Evolutionary conservation across 2,113 vertebrate species (phyloP).

Genomic region (Oryzias javanicus): DNA sequence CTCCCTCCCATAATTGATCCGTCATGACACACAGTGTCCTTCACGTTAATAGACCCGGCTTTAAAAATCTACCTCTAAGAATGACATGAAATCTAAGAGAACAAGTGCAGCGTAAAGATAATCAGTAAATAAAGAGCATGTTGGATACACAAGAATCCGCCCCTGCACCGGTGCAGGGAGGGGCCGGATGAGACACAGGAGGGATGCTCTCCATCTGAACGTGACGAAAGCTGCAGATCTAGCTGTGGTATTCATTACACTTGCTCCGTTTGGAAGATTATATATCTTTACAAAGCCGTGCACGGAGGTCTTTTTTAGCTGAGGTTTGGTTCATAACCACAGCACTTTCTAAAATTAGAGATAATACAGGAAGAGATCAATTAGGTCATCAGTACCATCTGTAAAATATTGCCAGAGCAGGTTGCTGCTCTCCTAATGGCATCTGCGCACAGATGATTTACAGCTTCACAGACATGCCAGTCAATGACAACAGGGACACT

Average conservation of each 20-base stretch:
- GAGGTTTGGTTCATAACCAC: constrained; percentile 27
- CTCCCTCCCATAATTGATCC: constrained; percentile 21
- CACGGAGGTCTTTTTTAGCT: constrained; percentile 30
- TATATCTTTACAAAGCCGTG: constrained; percentile 22
- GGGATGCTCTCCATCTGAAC: constrained; percentile 20
- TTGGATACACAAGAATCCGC: background rate
- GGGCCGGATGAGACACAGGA: constrained; percentile 8
- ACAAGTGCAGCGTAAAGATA: background rate
- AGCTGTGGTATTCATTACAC: constrained; percentile 39
- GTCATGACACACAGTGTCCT: constrained; percentile 13
- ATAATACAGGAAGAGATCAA: constrained; percentile 19
- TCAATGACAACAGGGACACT: constrained; percentile 55
- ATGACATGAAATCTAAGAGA: constrained; percentile 1
- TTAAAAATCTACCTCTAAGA: background rate
- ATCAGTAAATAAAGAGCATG: background rate
- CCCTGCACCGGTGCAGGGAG: constrained; percentile 5
- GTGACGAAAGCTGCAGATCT: constrained; percentile 19
- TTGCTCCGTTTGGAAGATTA: constrained; percentile 29
- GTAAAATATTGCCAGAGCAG: constrained; percentile 37
- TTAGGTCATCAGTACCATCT: constrained; percentile 44
- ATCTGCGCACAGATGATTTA: constrained; percentile 49
- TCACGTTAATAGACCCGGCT: constrained; percentile 2
- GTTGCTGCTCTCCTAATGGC: constrained; percentile 31
- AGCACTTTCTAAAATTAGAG: constrained; percentile 11
- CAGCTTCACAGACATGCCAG: constrained; percentile 40